Base-by-base conservation (phyloP, 2,797 vertebrate genomes). In the Varecia variegata region DNA sequence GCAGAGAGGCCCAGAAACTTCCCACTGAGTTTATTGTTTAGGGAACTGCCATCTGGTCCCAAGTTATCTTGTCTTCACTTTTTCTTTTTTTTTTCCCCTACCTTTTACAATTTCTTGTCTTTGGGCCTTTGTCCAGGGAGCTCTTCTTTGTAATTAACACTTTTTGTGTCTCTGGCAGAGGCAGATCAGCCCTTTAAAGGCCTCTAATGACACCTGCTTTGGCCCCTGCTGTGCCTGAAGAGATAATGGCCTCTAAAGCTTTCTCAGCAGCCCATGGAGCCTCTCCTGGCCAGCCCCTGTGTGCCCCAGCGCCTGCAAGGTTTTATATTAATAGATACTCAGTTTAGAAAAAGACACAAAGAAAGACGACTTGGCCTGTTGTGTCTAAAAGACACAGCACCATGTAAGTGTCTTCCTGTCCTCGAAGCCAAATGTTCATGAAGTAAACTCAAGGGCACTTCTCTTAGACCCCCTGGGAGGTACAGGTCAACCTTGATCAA, bases 171-270 rank as follows among this genome's bases (percentile, higher is more conserved):
- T 93, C 90, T 95, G 74, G 93, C 20, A 43, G 91, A 95, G 35
- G 82, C 74, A 95, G 94, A 82, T 89, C 80, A 89, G 83, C 50
- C 73, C 81, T 89, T 95, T 89, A 96, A 45, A 92, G 77, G 56
- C 38, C 17, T 80, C 77, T 97, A 97, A 97, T 97, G 94, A 97
- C 93, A 94, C 94, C 83, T 60, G 93, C 96, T 97, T 95, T 96
- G 96, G 70, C 83, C 96, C 96, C 97, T 77, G 92, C 95, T 97
- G 96, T 20, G 94, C 38, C 70, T 82, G 40, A 35, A 81, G 77
- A 89, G 96, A 96, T 97, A 98, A 98, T 97, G 97, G 96, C 67
- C 52, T 91, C 47, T 52, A 96, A 97, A 95, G 96, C 97, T 97
- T 95, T 97, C 97, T 88, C 88, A 18, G 68, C 94, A 21, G 80